These are phyloP conservation scores for Bellardia bayeri DNA, from an alignment of 2,888 invertebrate genomes.

Conservation along the genomic window DNA sequence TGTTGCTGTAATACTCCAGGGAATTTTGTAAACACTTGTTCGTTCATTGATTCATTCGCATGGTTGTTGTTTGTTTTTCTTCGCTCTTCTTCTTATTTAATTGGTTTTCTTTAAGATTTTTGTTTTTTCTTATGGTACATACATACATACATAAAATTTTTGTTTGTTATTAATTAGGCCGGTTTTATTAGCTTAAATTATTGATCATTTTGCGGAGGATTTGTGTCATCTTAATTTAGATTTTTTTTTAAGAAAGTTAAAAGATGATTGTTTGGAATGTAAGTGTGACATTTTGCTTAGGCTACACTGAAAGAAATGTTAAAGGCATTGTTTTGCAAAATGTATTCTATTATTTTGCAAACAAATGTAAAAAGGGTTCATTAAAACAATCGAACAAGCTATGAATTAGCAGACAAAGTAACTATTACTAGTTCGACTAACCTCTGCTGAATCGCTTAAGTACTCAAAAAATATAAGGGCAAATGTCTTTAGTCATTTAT, in stretches of 20 bases:
- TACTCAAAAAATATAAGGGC: too few species aligned
- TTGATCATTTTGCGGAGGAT: slow-evolving; percentile 7
- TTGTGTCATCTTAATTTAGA: slow-evolving; percentile 30
- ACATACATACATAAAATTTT: too few species aligned
- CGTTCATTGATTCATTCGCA: slow-evolving; percentile 29
- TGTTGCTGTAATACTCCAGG: slow-evolving; percentile 22
- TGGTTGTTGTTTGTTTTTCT: not conserved
- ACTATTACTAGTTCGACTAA: too few species aligned
- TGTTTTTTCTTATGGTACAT: too few species aligned
- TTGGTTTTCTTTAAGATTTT: slow-evolving; percentile 11
- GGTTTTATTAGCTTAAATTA: slow-evolving; percentile 13
- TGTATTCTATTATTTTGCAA: too few species aligned
- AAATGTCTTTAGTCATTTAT: too few species aligned
- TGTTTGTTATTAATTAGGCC: not conserved
- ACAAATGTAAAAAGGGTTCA: not conserved
- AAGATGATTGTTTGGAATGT: not conserved
- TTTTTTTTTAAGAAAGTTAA: slow-evolving; percentile 4
- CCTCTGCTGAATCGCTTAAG: too few species aligned
- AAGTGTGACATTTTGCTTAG: not conserved
- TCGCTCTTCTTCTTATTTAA: not conserved
- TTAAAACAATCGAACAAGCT: too few species aligned
- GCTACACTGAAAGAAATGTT: not conserved
- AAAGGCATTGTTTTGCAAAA: not conserved
- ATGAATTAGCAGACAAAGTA: too few species aligned
- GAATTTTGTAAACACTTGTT: slow-evolving; percentile 64